Evolutionary conservation across 2,888 invertebrate species (phyloP).

Genomic region (Agrotis exclamationis): DNA sequence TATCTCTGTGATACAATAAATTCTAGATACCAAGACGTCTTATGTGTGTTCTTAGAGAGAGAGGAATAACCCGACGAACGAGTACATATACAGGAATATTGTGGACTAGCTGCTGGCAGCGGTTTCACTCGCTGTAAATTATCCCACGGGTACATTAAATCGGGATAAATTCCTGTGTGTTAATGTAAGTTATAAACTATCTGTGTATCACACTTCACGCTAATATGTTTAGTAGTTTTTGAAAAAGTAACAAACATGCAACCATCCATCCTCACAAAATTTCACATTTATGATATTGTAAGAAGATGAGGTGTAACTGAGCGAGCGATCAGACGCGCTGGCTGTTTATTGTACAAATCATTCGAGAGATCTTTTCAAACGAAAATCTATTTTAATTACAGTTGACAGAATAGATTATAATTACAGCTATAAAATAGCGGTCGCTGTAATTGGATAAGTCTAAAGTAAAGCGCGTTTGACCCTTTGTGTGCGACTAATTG

Average conservation of each 20-base stretch:
- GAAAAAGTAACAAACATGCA: too few relatives aligned
- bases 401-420: constrained; percentile 15
- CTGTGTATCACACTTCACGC: too few relatives aligned
- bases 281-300: too few relatives aligned
- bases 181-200: too few relatives aligned
- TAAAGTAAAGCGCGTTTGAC: constrained; percentile 42
- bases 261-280: too few relatives aligned
- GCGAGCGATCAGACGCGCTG: neutral
- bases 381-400: constrained; percentile 7
- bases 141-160: too few relatives aligned
- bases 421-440: constrained; percentile 8
- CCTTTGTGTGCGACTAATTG: constrained; percentile 53
- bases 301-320: neutral
- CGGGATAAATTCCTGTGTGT: too few relatives aligned
- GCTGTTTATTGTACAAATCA: neutral
- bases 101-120: neutral
- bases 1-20: constrained; percentile 12
- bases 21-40: constrained; percentile 3
- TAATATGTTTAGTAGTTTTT: too few relatives aligned
- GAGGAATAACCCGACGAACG: neutral
- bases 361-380: neutral
- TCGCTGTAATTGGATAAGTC: constrained; percentile 30
- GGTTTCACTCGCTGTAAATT: too few relatives aligned
- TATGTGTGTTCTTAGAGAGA: neutral
- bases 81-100: neutral